A percentile compares a stretch with the other conserved stretches of the same genome.
Evolutionary conservation across 2,888 invertebrate genomes (phyloP).

Genomic region (Spodoptera littoralis): DNA sequence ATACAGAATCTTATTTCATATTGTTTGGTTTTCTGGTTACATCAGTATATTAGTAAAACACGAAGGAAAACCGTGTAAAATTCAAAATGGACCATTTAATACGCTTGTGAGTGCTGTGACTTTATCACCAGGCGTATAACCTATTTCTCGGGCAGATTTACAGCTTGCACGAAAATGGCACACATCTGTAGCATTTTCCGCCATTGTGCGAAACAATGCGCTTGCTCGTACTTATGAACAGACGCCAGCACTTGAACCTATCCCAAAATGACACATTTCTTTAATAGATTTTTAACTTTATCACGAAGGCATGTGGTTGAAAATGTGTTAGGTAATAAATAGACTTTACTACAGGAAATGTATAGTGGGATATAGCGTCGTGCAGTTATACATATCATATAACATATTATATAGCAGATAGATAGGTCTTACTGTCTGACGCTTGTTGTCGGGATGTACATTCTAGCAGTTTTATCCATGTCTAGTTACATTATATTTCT

Average conservation of each 20-base stretch:
- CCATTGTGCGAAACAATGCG: slow-evolving; percentile 16
- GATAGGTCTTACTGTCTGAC: not conserved
- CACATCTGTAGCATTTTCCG: slow-evolving; percentile 29
- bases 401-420: not conserved
- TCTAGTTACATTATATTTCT: not conserved
- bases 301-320: no score
- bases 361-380: no score
- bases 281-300: no score
- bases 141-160: slow-evolving; percentile 37
- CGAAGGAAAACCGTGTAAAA: slow-evolving; percentile 7
- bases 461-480: not conserved
- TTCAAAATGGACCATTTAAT: slow-evolving; percentile 11
- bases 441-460: not conserved
- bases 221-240: not conserved
- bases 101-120: slow-evolving; percentile 3
- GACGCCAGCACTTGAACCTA: slow-evolving; percentile 5
- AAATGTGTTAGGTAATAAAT: no score
- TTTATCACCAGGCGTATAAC: slow-evolving; percentile 32
- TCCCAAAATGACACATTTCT: no score
- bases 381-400: not conserved
- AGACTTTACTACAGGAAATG: no score
- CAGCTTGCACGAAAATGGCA: slow-evolving; percentile 21
- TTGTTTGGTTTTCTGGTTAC: no score
- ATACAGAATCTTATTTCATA: no score
- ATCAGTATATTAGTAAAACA: no score